A percentile compares a stretch with the other conserved stretches of the same genome.
These are phyloP conservation scores for Ataeniobius toweri DNA, from an alignment of 2,797 vertebrate species.

Conservation along the genomic window DNA sequence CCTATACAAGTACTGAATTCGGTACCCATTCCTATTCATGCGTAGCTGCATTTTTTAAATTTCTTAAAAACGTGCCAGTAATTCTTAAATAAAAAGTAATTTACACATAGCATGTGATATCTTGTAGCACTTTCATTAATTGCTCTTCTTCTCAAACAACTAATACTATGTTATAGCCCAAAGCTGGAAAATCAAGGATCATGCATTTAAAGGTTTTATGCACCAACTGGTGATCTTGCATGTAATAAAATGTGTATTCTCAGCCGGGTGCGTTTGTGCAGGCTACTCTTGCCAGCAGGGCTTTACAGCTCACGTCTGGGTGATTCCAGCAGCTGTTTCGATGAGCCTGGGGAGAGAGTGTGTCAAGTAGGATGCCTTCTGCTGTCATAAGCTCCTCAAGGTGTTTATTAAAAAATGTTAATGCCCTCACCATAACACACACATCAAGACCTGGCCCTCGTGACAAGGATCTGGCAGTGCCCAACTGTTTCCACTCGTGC, in stretches of 20 bases:
- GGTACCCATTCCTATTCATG: not conserved
- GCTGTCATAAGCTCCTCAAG: slow-evolving; percentile 77
- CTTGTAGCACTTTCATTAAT: slow-evolving; percentile 52
- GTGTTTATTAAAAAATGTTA: slow-evolving; percentile 80
- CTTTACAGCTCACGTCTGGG: slow-evolving; percentile 65
- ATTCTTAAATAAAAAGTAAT: slow-evolving; percentile 27
- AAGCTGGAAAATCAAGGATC: slow-evolving; percentile 62
- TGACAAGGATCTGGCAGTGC: slow-evolving; percentile 66
- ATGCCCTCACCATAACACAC: slow-evolving; percentile 62
- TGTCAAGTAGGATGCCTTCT: slow-evolving; percentile 76
- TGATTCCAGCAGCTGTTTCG: slow-evolving; percentile 78
- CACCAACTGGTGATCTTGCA: slow-evolving; percentile 65
- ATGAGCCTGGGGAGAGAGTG: slow-evolving; percentile 63
- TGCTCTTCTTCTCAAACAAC: slow-evolving; percentile 42
- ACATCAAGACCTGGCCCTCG: slow-evolving; percentile 57
- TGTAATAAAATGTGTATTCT: slow-evolving; percentile 76
- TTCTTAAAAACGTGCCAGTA: not conserved
- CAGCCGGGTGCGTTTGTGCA: slow-evolving; percentile 66
- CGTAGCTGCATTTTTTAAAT: not conserved
- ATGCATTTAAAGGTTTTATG: slow-evolving; percentile 70
- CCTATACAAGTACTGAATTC: no score
- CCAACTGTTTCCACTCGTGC: slow-evolving; percentile 64
- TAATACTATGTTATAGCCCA: slow-evolving; percentile 36
- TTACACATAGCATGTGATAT: slow-evolving; percentile 33
- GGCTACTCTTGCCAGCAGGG: slow-evolving; percentile 66